Percentiles rank a stretch among this genome's conserved stretches.
These are phyloP conservation scores for Aplocera efformata DNA, from an alignment of 2,888 invertebrate species.

Conservation along the genomic window DNA sequence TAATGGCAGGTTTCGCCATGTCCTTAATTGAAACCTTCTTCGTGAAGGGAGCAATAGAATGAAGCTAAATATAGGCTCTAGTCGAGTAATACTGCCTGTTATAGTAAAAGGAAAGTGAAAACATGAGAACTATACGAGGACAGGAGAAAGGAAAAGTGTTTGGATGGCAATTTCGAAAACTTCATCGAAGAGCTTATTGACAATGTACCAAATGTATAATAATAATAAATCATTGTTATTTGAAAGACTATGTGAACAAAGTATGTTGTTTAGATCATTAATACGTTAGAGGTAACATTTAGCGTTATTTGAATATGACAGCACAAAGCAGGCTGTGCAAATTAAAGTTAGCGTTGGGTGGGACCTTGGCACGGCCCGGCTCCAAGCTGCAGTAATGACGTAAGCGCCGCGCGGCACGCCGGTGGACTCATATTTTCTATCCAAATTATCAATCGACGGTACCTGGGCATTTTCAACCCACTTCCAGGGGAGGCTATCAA, in stretches of 20 bases:
- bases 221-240: too few species aligned
- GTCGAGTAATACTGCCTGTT: not conserved
- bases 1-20: conserved; percentile 25
- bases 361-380: conserved; percentile 52
- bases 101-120: too few species aligned
- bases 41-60: conserved; percentile 15
- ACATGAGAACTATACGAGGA: conserved; percentile 1
- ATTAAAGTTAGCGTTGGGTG: conserved; percentile 34
- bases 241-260: too few species aligned
- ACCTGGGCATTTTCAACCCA: too few species aligned
- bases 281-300: not conserved
- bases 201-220: too few species aligned
- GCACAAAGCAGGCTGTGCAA: conserved; percentile 38
- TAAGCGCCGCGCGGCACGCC: conserved; percentile 26
- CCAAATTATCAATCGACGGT: not conserved
- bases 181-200: too few species aligned
- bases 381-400: conserved; percentile 36
- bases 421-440: conserved; percentile 31
- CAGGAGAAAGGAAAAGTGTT: conserved; percentile 11
- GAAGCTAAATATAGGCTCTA: conserved; percentile 12
- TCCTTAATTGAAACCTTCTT: conserved; percentile 21
- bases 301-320: conserved; percentile 17
- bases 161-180: conserved; percentile 1
- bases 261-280: too few species aligned
- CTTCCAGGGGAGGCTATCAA: too few species aligned